Conservation (phyloP, 2,888 invertebrate genomes). For the Microplitis deprimator region DNA sequence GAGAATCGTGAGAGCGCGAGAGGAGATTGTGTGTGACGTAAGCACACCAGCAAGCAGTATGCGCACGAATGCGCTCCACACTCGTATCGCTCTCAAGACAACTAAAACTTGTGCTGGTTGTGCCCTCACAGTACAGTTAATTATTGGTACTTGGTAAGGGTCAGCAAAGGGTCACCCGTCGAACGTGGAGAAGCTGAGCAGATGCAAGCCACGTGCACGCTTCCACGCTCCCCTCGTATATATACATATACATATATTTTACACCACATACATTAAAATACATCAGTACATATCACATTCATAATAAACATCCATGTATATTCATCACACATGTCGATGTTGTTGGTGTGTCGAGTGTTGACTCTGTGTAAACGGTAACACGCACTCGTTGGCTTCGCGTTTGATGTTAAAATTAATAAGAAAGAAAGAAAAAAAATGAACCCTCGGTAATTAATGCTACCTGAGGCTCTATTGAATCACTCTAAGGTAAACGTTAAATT, state of each 20-base stretch:
- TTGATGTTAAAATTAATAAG: neutral
- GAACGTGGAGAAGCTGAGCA: slow-evolving; percentile 59
- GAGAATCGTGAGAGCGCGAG: slow-evolving; percentile 18
- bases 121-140: slow-evolving; percentile 60
- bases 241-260: slow-evolving; percentile 31
- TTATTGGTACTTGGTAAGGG: slow-evolving; percentile 68
- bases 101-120: neutral
- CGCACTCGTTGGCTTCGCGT: neutral
- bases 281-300: neutral
- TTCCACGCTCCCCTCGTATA: slow-evolving; percentile 38
- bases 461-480: slow-evolving; percentile 10
- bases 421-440: neutral
- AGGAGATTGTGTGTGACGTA: slow-evolving; percentile 34
- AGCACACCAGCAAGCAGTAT: slow-evolving; percentile 14
- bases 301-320: neutral
- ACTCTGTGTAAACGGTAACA: slow-evolving; percentile 6
- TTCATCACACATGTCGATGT: neutral
- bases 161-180: slow-evolving; percentile 62
- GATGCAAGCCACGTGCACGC: slow-evolving; percentile 66
- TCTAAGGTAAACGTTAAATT: neutral
- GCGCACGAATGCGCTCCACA: slow-evolving; percentile 17
- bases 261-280: neutral
- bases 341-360: neutral
- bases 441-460: slow-evolving; percentile 19
- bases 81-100: neutral